Evolutionary conservation across 2,113 vertebrate species (phyloP), one percentile per base, ranked within the genome.

Genomic region (Felis chaus): DNA sequence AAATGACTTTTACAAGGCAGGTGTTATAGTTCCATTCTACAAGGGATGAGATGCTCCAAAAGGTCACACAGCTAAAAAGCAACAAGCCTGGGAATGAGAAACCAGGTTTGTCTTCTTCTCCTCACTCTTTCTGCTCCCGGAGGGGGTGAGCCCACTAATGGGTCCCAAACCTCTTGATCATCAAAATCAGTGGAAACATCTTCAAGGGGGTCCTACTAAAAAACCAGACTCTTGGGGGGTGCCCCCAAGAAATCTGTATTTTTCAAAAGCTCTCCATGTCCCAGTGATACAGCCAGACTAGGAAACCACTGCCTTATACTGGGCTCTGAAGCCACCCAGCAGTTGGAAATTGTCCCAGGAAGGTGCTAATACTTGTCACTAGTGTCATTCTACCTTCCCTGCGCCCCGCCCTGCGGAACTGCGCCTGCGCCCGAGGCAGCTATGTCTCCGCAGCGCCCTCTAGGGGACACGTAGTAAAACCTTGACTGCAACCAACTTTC

Each of bases 321-420:
- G 4, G 36, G 66, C 29, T 13, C 0, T 12, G 31, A 57, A 73
- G 66, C 68, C 48, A 68, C 29, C 25, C 1, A 4, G 41, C 68
- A 4, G 6, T 7, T 25, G 45, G 50, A 66, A 89, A 61, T 21
- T 9, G 4, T 36, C 65, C 41, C 1, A 8, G 48, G 39, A 73
- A n/a, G 4, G 31, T 10, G 83, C 85, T 31, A 16, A 55, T 1
- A 12, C 50, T 41, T 18, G 31, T 25, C 10, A 3, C 29, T 3
- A 0, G 0, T 0, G 7, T 91, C 83, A 3, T 1, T 15, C 45
- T 4, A 0, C 68, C 25, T 18, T 31, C 5, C 16, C 18, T 1
- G 18, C 1, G 45, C 63, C 53, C 23, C 41, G 68, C 79, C 36
- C 21, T 0, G 36, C 10, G 1, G 23, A 15, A 61, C 80, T 29